Conservation (phyloP, 2,888 invertebrate genomes). For the Scaptomyza cyrtandrae region DNA sequence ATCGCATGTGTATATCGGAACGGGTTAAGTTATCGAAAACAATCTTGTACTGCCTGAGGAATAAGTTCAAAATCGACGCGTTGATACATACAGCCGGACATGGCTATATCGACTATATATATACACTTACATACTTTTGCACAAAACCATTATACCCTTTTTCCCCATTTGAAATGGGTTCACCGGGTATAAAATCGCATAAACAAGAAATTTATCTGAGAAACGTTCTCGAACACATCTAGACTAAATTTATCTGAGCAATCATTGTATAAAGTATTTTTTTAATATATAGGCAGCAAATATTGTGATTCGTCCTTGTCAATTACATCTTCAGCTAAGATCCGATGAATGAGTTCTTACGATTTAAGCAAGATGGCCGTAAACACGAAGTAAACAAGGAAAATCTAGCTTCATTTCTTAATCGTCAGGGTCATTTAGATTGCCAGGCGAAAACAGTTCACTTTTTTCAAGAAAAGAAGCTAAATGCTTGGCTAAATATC, state of each 20-base stretch:
- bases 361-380: too few species aligned
- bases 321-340: not conserved
- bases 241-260: not conserved
- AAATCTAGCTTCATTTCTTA: not conserved
- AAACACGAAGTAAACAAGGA: not conserved
- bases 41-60: too few species aligned
- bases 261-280: not conserved
- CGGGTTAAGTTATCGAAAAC: too few species aligned
- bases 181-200: too few species aligned
- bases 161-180: too few species aligned
- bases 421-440: slow-evolving; percentile 9
- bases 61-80: too few species aligned
- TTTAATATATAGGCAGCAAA: not conserved
- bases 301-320: not conserved
- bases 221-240: not conserved
- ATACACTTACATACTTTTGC: too few species aligned
- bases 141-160: too few species aligned
- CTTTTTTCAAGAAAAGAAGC: slow-evolving; percentile 23
- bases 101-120: too few species aligned
- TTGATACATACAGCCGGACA: too few species aligned
- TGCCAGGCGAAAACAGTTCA: slow-evolving; percentile 12
- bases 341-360: not conserved
- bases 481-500: slow-evolving; percentile 22
- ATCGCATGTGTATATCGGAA: too few species aligned
- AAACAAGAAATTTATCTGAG: not conserved